Base-by-base conservation (phyloP, 2,797 vertebrate species). In the Carduelis carduelis region DNA sequence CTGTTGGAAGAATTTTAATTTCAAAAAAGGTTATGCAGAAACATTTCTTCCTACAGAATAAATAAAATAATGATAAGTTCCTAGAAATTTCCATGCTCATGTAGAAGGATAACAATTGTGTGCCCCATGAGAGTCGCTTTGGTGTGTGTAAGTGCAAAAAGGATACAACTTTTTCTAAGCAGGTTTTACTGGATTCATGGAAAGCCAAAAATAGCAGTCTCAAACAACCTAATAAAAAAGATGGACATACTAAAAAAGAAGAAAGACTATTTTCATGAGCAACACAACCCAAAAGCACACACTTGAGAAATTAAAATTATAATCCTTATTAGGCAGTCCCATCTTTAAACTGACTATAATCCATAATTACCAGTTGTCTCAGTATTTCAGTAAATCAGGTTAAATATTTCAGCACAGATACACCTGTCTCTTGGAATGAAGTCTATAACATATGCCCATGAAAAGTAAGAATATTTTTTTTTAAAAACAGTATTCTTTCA, bases 1-100 rank as follows among this genome's bases (percentile, higher is more conserved):
- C 76, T 87, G 61, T 78, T 86, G 37, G 77, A 97, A 96, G 83
- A 97, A 97, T 95, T 94, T 97, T 96, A 97, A 98, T 97, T 97
- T 92, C 78, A 93, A 95, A 82, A 94, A 94, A 53, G 83, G 89
- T 96, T 93, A 78, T 63, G 75, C 76, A 74, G 83, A 96, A 60
- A 95, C 76, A 72, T 81, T 87, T 96, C 77, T 97, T 87, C 77
- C 63, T 69, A 83, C 30, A 95, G 77, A 95, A 93, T 84, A 87
- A 84, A 89, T 55, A 66, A 82, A 92, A 90, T 72, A 94, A 90
- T 88, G 60, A 78, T 50, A 55, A 50, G 34, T 61, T 93, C 37
- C 69, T 63, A 65, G 82, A 30, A 39, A 93, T 93, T 90, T 61
- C 44, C 21, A 53, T 46, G 35, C 46, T 96, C 2, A 0, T 92